Base-by-base conservation (phyloP, 2,888 invertebrate species). In the Hypsopygia costalis region DNA sequence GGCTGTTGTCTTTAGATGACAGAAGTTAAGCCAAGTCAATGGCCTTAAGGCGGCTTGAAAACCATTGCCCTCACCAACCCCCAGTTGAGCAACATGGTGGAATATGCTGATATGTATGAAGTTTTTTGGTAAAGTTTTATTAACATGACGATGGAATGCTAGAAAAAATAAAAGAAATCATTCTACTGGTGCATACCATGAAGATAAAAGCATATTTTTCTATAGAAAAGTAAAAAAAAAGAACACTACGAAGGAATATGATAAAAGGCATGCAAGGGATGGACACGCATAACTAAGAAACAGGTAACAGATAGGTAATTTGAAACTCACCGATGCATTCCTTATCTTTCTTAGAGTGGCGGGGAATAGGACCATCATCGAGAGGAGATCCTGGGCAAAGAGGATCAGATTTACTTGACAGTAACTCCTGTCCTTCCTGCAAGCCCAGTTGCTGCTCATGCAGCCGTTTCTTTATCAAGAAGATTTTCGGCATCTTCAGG, bases 381-480 rank as follows among this genome's bases (percentile, higher is more conserved):
- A 90, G 78, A 41, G 83, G 91, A 42, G 90, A 88, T 54, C 90
- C 91, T 58, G 91, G 88, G 71, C 90, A 91, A 52, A 92, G 77
- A 49, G 91, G 82, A 70, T 93, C 92, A 56, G 89, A 80, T 78
- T 94, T 94, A 68, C 79, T 75, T 58, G 90, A 87, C 44, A 92
- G 90, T 62, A 94, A 91, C 82, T 95, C 95, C 83, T 95, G 95
- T 52, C 94, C 92, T 81, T 96, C 96, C 81, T 94, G 90, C 75
- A 97, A 87, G 66, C 94, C 91, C 70, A 94, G 91, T 87, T 97
- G 97, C 91, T 97, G 96, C 93, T 96, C 95, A 65, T 95, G 95
- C 90, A 97, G 91, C 77, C 96, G 93, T 82, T 96, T 95, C 89
- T 96, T 97, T 69, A 97, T 95, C 66, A 96, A 88, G 89, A 96